Conservation (phyloP, 2,113 vertebrate genomes). For the Panthera uncia region DNA sequence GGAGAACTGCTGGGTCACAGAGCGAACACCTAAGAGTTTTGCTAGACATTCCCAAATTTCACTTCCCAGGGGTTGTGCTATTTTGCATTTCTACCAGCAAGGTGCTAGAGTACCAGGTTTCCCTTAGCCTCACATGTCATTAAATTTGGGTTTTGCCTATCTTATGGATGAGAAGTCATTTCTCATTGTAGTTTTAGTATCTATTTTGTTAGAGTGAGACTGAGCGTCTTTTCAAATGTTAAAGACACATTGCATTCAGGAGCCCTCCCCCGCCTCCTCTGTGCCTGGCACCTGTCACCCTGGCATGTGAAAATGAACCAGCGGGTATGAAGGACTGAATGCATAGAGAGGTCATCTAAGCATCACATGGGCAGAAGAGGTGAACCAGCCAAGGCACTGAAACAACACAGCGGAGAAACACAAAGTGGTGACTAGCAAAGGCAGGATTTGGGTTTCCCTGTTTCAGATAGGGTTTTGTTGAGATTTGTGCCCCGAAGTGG, state of each 20-base stretch:
- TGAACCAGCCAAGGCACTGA: neutral
- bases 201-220: neutral
- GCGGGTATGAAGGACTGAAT: neutral
- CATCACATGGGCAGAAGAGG: neutral
- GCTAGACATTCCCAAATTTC: neutral
- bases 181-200: neutral
- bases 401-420: neutral
- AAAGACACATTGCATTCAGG: neutral
- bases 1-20: neutral
- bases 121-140: neutral
- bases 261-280: neutral
- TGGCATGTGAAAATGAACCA: neutral
- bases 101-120: neutral
- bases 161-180: neutral
- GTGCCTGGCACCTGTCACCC: neutral
- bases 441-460: neutral
- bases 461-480: neutral
- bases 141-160: neutral
- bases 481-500: neutral
- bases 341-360: neutral
- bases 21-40: neutral
- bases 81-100: neutral
- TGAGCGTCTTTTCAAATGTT: neutral
- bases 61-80: neutral
- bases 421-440: neutral